Percentiles rank a stretch among this genome's conserved stretches.
phyloP scores from a whole-genome alignment of 2,113 vertebrate species.

The Etia nguti region DNA sequence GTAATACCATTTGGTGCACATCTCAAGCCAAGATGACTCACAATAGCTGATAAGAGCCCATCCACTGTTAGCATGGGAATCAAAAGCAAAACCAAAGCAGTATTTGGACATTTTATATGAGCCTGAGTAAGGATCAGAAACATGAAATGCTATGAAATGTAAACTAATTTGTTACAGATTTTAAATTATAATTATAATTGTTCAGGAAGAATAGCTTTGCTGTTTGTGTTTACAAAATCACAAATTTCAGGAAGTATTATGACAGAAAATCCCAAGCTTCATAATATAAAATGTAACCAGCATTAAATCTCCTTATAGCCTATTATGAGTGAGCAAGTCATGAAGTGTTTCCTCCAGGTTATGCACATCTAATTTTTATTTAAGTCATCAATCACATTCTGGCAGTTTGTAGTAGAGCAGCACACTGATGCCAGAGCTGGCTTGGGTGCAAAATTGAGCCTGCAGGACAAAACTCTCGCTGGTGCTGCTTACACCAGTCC shows the following conservation, averaged over 20 bases:
- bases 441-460: background rate
- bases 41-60: background rate
- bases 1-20: background rate
- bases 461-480: background rate
- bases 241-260: background rate
- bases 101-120: background rate
- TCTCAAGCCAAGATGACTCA: constrained; percentile 23
- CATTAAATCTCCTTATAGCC: background rate
- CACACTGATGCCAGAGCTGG: background rate
- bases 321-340: background rate
- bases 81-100: background rate
- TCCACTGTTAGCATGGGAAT: background rate
- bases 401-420: background rate
- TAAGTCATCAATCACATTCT: constrained; percentile 23
- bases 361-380: constrained; percentile 7
- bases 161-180: background rate
- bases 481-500: background rate
- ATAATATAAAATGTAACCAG: background rate
- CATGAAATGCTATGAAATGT: background rate
- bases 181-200: background rate
- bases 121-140: background rate
- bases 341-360: background rate
- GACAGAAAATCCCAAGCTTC: background rate
- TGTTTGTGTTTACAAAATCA: background rate
- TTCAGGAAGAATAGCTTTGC: background rate